A percentile compares a stretch with the other conserved stretches of the same genome.
Conservation (phyloP, 2,888 invertebrate species). For the Eremobia ochroleuca region DNA sequence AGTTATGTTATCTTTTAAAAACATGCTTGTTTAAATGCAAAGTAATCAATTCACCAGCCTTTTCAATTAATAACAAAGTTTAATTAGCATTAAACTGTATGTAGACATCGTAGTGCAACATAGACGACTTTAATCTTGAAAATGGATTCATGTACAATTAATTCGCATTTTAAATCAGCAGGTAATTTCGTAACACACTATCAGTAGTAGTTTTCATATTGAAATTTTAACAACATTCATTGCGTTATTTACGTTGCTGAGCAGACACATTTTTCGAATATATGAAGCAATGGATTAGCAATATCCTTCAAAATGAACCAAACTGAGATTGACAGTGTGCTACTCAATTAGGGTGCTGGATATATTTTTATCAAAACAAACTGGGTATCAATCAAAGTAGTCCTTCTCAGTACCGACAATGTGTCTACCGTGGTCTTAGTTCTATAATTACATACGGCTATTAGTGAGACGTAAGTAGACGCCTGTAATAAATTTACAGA, state of each 20-base stretch:
- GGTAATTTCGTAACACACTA: too few relatives aligned
- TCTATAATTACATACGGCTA: slow-evolving; percentile 68
- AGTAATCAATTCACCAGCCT: slow-evolving; percentile 41
- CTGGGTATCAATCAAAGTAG: slow-evolving; percentile 49
- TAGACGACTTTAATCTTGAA: slow-evolving; percentile 23
- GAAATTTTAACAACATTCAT: too few relatives aligned
- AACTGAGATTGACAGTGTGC: too few relatives aligned
- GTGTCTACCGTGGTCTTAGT: slow-evolving; percentile 52
- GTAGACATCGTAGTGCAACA: slow-evolving; percentile 10
- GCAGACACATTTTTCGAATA: too few relatives aligned
- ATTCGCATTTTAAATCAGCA: slow-evolving; percentile 17
- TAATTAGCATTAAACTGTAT: slow-evolving; percentile 22
- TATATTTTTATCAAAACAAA: slow-evolving; percentile 43
- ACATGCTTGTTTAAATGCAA: slow-evolving; percentile 33
- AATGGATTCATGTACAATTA: slow-evolving; percentile 23
- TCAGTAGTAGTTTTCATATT: too few relatives aligned
- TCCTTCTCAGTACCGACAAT: slow-evolving; percentile 52
- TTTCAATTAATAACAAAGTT: slow-evolving; percentile 42
- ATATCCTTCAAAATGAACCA: too few relatives aligned
- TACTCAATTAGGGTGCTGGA: too few relatives aligned
- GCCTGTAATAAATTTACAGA: slow-evolving; percentile 71
- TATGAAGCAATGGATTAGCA: too few relatives aligned
- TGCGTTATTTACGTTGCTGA: too few relatives aligned
- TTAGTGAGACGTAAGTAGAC: slow-evolving; percentile 69
- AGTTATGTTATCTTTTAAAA: slow-evolving; percentile 36